Percentiles rank a stretch among this genome's conserved stretches.
Evolutionary conservation across 2,113 vertebrate genomes (phyloP).

Genomic region (cat (Felis catus)): DNA sequence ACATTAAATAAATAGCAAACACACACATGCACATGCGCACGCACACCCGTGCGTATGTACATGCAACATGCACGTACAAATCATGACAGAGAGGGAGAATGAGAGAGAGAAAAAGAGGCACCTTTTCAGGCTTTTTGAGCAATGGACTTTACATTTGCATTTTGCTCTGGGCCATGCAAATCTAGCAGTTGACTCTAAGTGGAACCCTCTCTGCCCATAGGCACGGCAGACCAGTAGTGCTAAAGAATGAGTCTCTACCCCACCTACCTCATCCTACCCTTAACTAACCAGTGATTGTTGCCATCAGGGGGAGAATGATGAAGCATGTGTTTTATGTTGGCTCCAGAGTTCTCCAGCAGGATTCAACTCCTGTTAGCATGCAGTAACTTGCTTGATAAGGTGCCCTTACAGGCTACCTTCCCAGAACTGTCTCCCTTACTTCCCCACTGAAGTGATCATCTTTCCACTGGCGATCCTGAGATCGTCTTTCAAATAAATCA

Average conservation of each 20-base stretch:
- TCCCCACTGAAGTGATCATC: background rate
- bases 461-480: background rate
- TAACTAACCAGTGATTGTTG: background rate
- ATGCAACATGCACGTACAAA: background rate
- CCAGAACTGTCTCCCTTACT: background rate
- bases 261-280: fast-evolving
- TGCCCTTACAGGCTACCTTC: background rate
- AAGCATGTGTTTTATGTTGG: background rate
- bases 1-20: background rate
- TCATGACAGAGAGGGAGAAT: background rate
- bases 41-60: background rate
- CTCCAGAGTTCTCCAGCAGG: background rate
- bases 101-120: background rate
- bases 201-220: background rate
- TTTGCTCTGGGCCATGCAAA: background rate
- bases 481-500: background rate
- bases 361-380: background rate
- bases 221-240: background rate
- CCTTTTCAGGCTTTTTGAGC: background rate
- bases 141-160: background rate
- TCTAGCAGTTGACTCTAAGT: background rate
- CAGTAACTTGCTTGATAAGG: background rate
- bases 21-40: background rate
- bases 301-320: background rate
- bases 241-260: background rate